Evolutionary conservation across 2,888 invertebrate genomes (phyloP), one percentile per base, ranked within the genome.

Genomic region (Sarcophaga rosellei): DNA sequence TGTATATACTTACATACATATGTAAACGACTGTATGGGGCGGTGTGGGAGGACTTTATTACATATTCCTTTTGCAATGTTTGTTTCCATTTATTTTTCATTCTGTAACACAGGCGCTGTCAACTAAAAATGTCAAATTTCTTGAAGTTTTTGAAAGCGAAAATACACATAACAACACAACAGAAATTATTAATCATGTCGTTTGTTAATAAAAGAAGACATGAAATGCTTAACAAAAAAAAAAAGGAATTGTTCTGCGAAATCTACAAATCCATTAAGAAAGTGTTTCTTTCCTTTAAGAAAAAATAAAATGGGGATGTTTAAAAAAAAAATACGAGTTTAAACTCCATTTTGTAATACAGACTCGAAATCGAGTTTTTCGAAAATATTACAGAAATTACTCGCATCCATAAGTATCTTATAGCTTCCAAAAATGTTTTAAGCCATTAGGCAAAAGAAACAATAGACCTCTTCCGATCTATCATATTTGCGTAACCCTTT

Each of bases 121-220:
- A 86, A 84, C 86, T 84, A 44, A 86, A 86, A 86, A 74, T 86
- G 86, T 84, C 83, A 84, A 83, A 75, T 75, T 83, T 65, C 84
- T 70, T 53, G 25, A 84, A 84, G 66, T 70, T 75, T 61, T 72
- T 11, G 20, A 73, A 81, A 35, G 25, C 2, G 21, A 69, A 47
- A 75, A 47, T 10, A 47, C 10, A 66, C 35, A 20, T n/a, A n/a
- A n/a, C 61, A 73, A 21, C 35, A 15, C 10, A 17, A 72, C 11
- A 57, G 59, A 57, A 76, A 83, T 70, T 83, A 86, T 86, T 84
- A 86, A 81, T 84, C 86, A 84, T 84, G 74, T 78, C 65, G 61
- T 62, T 53, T 53, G 53, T 53, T 53, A 53, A 35, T 35, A 63
- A 35, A 80, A 74, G 57, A 73, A 74, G 59, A 63, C 66, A 68